phyloP scores from a whole-genome alignment of 2,888 invertebrate species.

The Nysson spinosus region DNA sequence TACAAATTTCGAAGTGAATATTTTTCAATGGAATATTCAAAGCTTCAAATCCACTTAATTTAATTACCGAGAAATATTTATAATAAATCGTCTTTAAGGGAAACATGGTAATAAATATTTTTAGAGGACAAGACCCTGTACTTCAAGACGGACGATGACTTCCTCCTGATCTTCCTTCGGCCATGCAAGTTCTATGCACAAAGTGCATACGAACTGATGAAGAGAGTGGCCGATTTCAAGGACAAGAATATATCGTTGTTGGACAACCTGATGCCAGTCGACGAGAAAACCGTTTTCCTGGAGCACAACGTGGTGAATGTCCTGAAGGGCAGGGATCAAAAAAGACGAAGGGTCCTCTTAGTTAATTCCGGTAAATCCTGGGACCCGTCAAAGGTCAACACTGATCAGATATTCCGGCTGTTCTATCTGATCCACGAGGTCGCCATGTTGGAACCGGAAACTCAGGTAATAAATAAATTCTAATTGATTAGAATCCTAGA shows the following conservation, averaged over 20 bases:
- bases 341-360: conserved; percentile 86
- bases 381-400: conserved; percentile 86
- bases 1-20: too few species aligned
- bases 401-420: conserved; percentile 88
- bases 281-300: conserved; percentile 84
- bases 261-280: conserved; percentile 83
- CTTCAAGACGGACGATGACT: conserved; percentile 87
- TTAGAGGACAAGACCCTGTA: conserved; percentile 83
- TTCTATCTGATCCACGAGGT: conserved; percentile 89
- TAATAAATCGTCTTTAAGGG: not conserved
- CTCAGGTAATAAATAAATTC: conserved; percentile 80
- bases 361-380: conserved; percentile 86
- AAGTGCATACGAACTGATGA: conserved; percentile 89
- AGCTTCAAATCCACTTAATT: not conserved
- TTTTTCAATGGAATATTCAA: too few species aligned
- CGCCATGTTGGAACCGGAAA: conserved; percentile 87
- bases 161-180: conserved; percentile 87
- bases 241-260: conserved; percentile 83
- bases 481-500: too few species aligned
- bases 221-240: conserved; percentile 86
- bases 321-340: conserved; percentile 85
- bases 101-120: conserved; percentile 36
- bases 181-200: conserved; percentile 91
- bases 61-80: not conserved
- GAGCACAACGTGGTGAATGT: conserved; percentile 88